A percentile compares a stretch with the other conserved stretches of the same genome.
Conservation (phyloP, 1,140 invertebrate genomes). For the fruit fly (Drosophila melanogaster) region DNA sequence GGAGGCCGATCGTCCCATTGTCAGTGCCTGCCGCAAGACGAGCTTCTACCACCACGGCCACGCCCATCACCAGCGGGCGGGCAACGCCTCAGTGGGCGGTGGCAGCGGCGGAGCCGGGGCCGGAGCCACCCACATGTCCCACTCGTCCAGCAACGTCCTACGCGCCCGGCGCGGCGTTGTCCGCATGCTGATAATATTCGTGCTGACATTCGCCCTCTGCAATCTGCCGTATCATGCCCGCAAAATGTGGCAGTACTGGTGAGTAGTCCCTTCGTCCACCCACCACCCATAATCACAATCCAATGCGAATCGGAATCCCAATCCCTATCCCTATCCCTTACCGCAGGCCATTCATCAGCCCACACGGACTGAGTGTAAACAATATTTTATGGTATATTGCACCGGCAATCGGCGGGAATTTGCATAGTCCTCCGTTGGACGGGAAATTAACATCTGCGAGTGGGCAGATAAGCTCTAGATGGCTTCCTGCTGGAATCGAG, state of each 20-base stretch:
- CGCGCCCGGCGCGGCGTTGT: constrained; percentile 89
- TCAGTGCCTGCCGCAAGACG: constrained; percentile 82
- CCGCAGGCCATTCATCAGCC: constrained; percentile 12
- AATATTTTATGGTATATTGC: constrained; percentile 38
- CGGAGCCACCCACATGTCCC: constrained; percentile 85
- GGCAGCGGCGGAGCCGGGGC: constrained; percentile 31
- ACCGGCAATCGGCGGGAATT: constrained; percentile 21
- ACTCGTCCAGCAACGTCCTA: constrained; percentile 89
- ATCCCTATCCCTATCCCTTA: background rate
- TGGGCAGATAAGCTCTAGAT: constrained; percentile 28
- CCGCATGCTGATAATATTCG: constrained; percentile 92
- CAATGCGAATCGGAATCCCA: background rate
- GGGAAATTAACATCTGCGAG: constrained; percentile 43
- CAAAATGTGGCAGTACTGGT: constrained; percentile 91
- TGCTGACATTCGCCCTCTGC: constrained; percentile 92
- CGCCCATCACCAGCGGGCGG: constrained; percentile 56
- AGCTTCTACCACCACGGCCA: constrained; percentile 73
- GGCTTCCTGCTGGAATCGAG: constrained; percentile 12
- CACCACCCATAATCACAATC: background rate
- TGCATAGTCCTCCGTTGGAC: constrained; percentile 34
- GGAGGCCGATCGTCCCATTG: constrained; percentile 82
- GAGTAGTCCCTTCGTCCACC: constrained; percentile 40
- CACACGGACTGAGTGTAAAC: constrained; percentile 5
- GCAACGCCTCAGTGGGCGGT: constrained; percentile 38
- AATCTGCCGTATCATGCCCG: constrained; percentile 93